A percentile compares a stretch with the other conserved stretches of the same genome.
phyloP scores from a whole-genome alignment of 2,797 vertebrate species.

The Arnoldichthys spilopterus region DNA sequence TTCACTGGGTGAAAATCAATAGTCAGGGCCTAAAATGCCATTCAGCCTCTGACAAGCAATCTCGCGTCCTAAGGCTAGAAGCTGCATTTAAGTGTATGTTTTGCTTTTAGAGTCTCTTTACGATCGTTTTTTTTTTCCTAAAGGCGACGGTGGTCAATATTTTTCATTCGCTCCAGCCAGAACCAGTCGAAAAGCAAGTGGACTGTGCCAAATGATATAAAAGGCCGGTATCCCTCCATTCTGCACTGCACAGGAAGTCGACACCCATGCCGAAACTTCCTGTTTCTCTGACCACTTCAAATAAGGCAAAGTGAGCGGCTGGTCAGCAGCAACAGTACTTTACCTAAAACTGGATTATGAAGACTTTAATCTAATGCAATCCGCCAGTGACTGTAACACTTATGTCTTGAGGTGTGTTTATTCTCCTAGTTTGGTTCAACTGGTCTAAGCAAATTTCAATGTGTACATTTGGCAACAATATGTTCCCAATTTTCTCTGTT shows the following conservation, averaged over 20 bases:
- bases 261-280: constrained; percentile 2
- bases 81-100: constrained; percentile 16
- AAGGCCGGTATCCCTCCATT: not conserved
- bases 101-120: constrained; percentile 19
- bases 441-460: too few relatives aligned
- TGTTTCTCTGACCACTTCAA: constrained; percentile 3
- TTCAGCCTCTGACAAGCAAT: constrained; percentile 30
- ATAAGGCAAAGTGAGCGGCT: not conserved
- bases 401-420: too few relatives aligned
- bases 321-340: not conserved
- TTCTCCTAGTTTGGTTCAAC: too few relatives aligned
- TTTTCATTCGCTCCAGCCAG: constrained; percentile 23
- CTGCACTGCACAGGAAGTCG: not conserved
- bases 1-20: constrained; percentile 42
- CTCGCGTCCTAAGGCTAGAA: constrained; percentile 19
- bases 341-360: not conserved
- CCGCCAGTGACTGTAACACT: too few relatives aligned
- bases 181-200: not conserved
- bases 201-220: constrained; percentile 7
- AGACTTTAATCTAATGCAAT: not conserved
- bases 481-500: too few relatives aligned
- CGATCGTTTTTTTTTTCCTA: constrained; percentile 1
- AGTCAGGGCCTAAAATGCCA: constrained; percentile 21
- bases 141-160: not conserved
- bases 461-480: too few relatives aligned